A percentile compares a stretch with the other conserved stretches of the same genome.
Evolutionary conservation across 2,888 invertebrate species (phyloP).

Genomic region (Tipula vernalis): DNA sequence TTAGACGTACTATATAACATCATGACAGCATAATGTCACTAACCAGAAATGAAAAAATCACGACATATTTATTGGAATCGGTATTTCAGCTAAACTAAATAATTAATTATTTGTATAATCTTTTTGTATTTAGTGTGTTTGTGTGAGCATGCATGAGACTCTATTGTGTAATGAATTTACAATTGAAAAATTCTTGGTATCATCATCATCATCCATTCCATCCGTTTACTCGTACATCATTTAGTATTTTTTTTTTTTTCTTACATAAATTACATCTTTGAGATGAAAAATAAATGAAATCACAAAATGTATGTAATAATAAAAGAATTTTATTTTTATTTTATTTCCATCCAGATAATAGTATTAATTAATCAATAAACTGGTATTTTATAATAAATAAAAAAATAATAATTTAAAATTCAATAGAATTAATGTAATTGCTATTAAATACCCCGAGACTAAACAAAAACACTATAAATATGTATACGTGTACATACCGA

Average conservation of each 20-base stretch:
- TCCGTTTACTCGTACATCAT: neutral
- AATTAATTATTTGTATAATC: neutral
- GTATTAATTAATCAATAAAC: constrained; percentile 4
- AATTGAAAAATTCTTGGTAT: neutral
- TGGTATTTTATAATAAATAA: neutral
- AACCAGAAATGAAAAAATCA: too few relatives aligned
- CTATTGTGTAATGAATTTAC: neutral
- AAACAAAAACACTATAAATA: neutral
- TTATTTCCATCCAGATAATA: neutral
- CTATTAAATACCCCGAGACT: neutral
- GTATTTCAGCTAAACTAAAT: too few relatives aligned
- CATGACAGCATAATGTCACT: too few relatives aligned
- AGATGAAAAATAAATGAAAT: neutral
- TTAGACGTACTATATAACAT: too few relatives aligned
- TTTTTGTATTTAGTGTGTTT: neutral
- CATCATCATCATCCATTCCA: neutral
- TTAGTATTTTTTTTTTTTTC: neutral
- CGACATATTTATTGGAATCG: too few relatives aligned
- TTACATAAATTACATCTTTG: neutral
- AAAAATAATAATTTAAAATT: neutral
- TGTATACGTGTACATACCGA: neutral
- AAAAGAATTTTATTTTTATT: neutral
- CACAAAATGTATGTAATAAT: neutral
- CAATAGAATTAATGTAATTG: neutral
- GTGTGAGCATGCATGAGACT: neutral